phyloP scores from a whole-genome alignment of 2,797 vertebrate species.

The Scleropages formosus region DNA sequence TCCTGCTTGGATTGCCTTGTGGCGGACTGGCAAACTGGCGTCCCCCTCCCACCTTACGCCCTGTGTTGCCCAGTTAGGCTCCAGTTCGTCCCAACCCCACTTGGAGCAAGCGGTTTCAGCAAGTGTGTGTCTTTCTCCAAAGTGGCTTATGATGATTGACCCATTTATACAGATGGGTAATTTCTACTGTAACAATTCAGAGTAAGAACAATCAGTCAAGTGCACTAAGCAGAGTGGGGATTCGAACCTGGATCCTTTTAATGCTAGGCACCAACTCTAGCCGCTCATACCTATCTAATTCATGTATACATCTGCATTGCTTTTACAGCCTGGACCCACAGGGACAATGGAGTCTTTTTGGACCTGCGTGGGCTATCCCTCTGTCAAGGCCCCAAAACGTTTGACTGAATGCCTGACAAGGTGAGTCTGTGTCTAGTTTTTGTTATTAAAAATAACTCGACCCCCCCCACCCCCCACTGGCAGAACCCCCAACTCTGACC shows the following conservation, averaged over 20 bases:
- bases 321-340: too few species aligned
- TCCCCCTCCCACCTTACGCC: too few species aligned
- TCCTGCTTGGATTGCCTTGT: too few species aligned
- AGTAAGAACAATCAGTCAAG: too few species aligned
- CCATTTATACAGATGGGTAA: too few species aligned
- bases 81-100: too few species aligned
- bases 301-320: background rate
- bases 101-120: too few species aligned
- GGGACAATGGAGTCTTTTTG: constrained; percentile 34
- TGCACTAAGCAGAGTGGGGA: background rate
- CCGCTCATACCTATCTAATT: background rate
- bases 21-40: too few species aligned
- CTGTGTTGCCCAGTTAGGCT: too few species aligned
- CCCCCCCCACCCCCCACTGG: constrained; percentile 32
- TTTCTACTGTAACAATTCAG: too few species aligned
- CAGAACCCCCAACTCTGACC: constrained; percentile 39
- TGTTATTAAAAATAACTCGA: constrained; percentile 79
- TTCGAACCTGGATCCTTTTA: background rate
- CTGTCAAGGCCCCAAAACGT: constrained; percentile 69
- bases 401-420: constrained; percentile 72
- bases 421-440: constrained; percentile 72
- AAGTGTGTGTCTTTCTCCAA: too few species aligned
- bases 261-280: background rate
- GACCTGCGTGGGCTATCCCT: constrained; percentile 70
- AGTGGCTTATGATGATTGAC: too few species aligned